Evolutionary conservation across 2,797 vertebrate genomes (phyloP).

Genomic region (Typhlichthys eigenmanni): DNA sequence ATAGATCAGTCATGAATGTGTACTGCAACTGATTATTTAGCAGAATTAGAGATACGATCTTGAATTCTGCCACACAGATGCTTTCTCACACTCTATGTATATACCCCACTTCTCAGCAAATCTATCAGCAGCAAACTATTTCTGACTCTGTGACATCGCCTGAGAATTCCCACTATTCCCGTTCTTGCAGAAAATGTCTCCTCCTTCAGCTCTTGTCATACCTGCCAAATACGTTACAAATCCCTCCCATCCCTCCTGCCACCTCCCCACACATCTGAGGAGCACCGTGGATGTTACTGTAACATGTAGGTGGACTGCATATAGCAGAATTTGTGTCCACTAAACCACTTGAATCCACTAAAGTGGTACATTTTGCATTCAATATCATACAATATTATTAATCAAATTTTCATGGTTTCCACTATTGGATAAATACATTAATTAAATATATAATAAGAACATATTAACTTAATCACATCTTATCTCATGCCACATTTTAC

Average conservation of each 20-base stretch:
- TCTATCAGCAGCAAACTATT: slow-evolving; percentile 45
- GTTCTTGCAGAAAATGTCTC: slow-evolving; percentile 1
- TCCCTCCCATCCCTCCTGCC: not conserved
- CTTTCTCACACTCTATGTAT: slow-evolving; percentile 23
- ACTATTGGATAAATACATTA: no score
- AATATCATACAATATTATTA: no score
- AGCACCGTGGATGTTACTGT: not conserved
- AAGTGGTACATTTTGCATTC: no score
- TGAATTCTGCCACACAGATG: slow-evolving; percentile 10
- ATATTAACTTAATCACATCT: no score
- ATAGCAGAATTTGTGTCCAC: no score
- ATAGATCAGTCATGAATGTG: slow-evolving; percentile 8
- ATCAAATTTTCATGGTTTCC: no score
- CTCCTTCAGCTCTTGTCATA: slow-evolving; percentile 1
- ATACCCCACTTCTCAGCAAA: slow-evolving; percentile 40
- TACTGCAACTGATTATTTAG: slow-evolving; percentile 14
- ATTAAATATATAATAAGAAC: no score
- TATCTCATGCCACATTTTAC: no score
- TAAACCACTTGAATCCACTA: no score
- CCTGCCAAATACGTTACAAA: not conserved
- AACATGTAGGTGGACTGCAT: no score
- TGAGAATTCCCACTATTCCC: slow-evolving; percentile 7
- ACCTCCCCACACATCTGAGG: not conserved
- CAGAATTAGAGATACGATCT: slow-evolving; percentile 37
- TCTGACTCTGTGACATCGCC: slow-evolving; percentile 15